Base-by-base conservation (phyloP, 2,797 vertebrate genomes). In the Megaceryle alcyon region DNA sequence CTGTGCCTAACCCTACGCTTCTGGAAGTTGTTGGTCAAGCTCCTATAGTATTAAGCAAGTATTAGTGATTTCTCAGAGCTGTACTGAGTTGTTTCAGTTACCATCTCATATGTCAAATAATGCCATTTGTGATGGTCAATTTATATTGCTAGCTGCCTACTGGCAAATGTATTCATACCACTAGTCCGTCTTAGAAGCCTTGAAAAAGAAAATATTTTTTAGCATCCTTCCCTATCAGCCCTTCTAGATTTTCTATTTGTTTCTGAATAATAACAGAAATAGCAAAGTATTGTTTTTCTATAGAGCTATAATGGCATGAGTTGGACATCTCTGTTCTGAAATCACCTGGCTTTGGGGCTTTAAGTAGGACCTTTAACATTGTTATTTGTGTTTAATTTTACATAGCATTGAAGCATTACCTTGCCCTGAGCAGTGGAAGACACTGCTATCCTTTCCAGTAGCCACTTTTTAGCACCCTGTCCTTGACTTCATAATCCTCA, bases 371-470 rank as follows among this genome's bases (percentile, higher is more conserved):
- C 66, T 61, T 91, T 95, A 96, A 92, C 81, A 93, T 85, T 75
- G 49, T 88, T 97, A 69, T 90, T 96, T 93, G 68, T 95, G 21
- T 96, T 97, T 97, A 90, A 87, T 95, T 97, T 97, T 96, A 78
- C 53, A 64, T 87, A 73, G 51, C 61, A 48, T 57, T 90, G 95
- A 97, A 93, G 76, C 82, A 35, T 81, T 93, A 70, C 60, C 61
- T 97, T 95, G 93, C 97, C 92, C 73, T 88, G 41, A 97, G 79
- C 94, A 61, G 82, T 88, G 64, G 88, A 93, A 94, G 78, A 79
- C 86, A 87, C 82, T 91, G 60, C 88, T 91, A 64, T 89, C 59
- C 49, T 94, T 81, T 96, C 76, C 91, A 85, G 72, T 90, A 90
- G 78, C 93, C 92, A 92, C 63, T 92, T 91, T 93, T 95, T 92